phyloP scores from a whole-genome alignment of 2,888 invertebrate genomes.

The Chironomus riparius region DNA sequence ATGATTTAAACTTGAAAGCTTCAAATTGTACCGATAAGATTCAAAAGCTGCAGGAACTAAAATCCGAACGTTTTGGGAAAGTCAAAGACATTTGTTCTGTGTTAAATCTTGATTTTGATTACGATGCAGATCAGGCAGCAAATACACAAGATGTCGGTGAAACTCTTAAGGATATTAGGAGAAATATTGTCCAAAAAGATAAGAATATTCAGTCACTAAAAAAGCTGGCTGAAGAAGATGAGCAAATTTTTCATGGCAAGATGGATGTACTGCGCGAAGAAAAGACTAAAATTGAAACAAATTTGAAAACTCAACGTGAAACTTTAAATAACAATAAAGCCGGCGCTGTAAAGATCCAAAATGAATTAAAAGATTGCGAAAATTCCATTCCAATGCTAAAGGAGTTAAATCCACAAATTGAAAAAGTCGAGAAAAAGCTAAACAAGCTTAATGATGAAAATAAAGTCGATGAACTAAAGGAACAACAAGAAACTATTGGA shows the following conservation, averaged over 20 bases:
- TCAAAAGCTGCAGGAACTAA: conserved; percentile 36
- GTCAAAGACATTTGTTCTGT: conserved; percentile 34
- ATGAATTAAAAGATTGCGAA: conserved; percentile 30
- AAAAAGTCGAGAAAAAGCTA: conserved; percentile 49
- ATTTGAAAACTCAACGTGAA: conserved; percentile 40
- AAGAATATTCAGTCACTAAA: conserved; percentile 34
- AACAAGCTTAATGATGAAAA: conserved; percentile 45
- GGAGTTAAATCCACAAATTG: conserved; percentile 49
- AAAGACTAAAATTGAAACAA: conserved; percentile 56
- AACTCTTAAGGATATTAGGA: conserved; percentile 29
- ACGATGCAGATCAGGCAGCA: conserved; percentile 31
- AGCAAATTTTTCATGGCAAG: conserved; percentile 47
- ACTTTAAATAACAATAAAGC: neutral
- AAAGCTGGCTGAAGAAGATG: conserved; percentile 38
- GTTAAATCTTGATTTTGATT: conserved; percentile 32
- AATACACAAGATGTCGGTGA: neutral
- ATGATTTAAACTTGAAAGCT: neutral
- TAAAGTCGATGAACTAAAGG: conserved; percentile 48
- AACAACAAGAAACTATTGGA: conserved; percentile 51
- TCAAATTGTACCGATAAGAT: conserved; percentile 30
- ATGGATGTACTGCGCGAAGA: conserved; percentile 48
- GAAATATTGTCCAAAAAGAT: conserved; percentile 32
- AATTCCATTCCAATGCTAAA: conserved; percentile 34
- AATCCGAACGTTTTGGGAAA: conserved; percentile 34
- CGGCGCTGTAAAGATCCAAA: conserved; percentile 37